phyloP scores from a whole-genome alignment of 2,888 invertebrate species.

The Cephus nigrinus region DNA sequence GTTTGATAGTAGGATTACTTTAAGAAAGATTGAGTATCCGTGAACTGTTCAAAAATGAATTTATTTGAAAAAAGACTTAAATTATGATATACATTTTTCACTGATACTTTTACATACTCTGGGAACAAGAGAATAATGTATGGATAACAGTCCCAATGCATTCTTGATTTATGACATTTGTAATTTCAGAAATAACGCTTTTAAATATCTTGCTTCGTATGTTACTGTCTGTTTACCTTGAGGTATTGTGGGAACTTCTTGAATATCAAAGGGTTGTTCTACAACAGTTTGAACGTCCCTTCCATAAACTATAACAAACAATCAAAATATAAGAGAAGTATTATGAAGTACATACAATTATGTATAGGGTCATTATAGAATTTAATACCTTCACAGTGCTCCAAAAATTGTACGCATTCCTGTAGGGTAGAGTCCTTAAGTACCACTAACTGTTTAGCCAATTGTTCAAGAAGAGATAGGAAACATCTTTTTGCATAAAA shows the following conservation, averaged over 20 bases:
- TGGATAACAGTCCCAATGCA: not conserved
- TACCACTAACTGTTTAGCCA: slow-evolving; percentile 90
- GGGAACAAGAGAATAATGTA: not conserved
- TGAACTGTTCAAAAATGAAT: not conserved
- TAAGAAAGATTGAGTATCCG: not conserved
- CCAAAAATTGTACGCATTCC: slow-evolving; percentile 89
- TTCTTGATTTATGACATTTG: slow-evolving; percentile 61
- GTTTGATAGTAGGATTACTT: not conserved
- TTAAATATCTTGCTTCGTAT: slow-evolving; percentile 87
- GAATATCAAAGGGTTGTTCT: slow-evolving; percentile 83
- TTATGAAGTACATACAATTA: not conserved
- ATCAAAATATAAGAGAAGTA: slow-evolving; percentile 13
- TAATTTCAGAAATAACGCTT: slow-evolving; percentile 81
- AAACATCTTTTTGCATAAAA: slow-evolving; percentile 97
- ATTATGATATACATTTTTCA: not conserved
- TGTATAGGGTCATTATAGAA: not conserved
- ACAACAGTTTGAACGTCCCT: slow-evolving; percentile 84
- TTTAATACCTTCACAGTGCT: slow-evolving; percentile 82
- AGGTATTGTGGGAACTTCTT: slow-evolving; percentile 72
- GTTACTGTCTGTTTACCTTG: slow-evolving; percentile 90
- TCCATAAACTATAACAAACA: slow-evolving; percentile 77
- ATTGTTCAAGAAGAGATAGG: slow-evolving; percentile 89
- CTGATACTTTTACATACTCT: not conserved
- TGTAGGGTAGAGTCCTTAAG: slow-evolving; percentile 87
- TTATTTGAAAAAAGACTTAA: not conserved